Evolutionary conservation across 2,113 vertebrate genomes (phyloP).

Genomic region (Anarhynchus alexandrinus): DNA sequence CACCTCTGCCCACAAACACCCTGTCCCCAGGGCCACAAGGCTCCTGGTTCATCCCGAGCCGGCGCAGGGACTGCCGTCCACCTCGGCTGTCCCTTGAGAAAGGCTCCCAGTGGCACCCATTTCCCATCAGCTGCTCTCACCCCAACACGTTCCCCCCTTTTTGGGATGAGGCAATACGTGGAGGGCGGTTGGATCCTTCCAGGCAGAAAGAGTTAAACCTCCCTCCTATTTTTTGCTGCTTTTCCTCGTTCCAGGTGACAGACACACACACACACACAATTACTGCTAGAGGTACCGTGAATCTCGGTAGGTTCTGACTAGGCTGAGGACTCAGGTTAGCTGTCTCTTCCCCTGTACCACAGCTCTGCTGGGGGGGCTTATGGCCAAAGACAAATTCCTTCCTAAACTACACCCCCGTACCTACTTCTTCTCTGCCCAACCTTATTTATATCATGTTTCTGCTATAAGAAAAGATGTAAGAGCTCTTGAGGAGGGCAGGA

Average conservation of each 20-base stretch:
- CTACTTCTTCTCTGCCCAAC: neutral
- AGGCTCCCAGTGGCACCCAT: fast-evolving
- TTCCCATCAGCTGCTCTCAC: neutral
- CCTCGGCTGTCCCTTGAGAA: neutral
- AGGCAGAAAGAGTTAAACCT: neutral
- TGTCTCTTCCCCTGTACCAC: neutral
- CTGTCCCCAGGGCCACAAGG: neutral
- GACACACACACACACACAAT: neutral
- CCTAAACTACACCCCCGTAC: neutral
- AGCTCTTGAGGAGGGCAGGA: neutral
- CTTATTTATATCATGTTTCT: neutral
- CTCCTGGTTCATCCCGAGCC: neutral
- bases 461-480: neutral
- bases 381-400: neutral
- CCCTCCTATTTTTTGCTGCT: neutral
- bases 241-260: neutral
- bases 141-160: neutral
- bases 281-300: neutral
- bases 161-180: neutral
- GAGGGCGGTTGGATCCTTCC: neutral
- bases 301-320: neutral
- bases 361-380: neutral
- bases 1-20: neutral
- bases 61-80: neutral
- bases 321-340: neutral